Percentiles rank a stretch among this genome's conserved stretches.
Evolutionary conservation across 1,140 invertebrate species (phyloP).

Genomic region (Anthonomus grandis): DNA sequence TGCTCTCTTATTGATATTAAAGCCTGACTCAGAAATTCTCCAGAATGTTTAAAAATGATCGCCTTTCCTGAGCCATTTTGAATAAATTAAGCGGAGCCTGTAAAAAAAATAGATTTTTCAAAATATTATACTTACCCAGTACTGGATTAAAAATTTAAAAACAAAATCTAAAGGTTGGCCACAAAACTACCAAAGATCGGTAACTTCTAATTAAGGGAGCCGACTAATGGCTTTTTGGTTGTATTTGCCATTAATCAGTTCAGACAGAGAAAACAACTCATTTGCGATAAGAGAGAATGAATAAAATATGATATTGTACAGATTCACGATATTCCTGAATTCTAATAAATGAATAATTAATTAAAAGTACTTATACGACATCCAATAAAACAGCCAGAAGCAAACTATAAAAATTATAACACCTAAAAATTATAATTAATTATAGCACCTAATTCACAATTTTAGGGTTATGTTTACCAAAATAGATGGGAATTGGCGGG

Average conservation of each 20-base stretch:
- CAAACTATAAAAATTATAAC: too few relatives aligned
- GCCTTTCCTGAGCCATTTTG: slow-evolving; percentile 7
- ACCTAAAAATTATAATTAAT: too few relatives aligned
- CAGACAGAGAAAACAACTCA: not conserved
- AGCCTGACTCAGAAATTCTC: slow-evolving; percentile 8
- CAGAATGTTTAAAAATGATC: slow-evolving; percentile 15
- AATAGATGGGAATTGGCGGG: not conserved
- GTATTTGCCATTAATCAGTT: not conserved
- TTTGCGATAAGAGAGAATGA: not conserved
- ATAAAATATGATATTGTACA: not conserved
- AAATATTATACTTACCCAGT: too few relatives aligned
- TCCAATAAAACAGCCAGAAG: not conserved
- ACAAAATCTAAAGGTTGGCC: too few relatives aligned
- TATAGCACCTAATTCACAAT: not conserved
- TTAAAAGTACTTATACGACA: slow-evolving; percentile 1
- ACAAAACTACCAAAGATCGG: too few relatives aligned
- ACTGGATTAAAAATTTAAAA: too few relatives aligned
- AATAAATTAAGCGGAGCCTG: not conserved
- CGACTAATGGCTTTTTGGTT: slow-evolving; percentile 1
- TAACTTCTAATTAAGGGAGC: not conserved
- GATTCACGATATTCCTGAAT: not conserved
- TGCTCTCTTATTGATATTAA: slow-evolving; percentile 15
- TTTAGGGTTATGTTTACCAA: not conserved
- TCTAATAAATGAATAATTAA: not conserved
- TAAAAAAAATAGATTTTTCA: too few relatives aligned